Base-by-base conservation (phyloP, 2,797 vertebrate species). In the Morelia viridis region DNA sequence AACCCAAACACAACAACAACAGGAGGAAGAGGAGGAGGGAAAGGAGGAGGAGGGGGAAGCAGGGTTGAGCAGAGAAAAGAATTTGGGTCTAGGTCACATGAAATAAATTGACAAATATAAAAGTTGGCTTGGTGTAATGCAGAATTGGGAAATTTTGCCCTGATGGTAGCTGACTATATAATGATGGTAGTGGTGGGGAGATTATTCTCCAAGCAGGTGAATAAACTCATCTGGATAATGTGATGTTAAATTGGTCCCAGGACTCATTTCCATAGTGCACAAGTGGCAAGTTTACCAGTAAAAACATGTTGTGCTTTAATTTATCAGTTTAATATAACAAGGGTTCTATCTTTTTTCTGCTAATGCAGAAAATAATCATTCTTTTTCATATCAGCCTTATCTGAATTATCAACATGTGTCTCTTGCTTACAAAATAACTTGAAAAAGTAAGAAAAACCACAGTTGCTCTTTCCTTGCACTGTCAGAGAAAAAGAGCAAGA, bases 221-320 rank as follows among this genome's bases (percentile, higher is more conserved):
- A 96, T 94, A 94, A 93, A 93, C 90, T 93, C 22, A 0, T 41
- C 61, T 65, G 90, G 94, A 94, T 93, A 90, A 83, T 24, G 61
- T 71, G 87, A 91, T 90, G 65, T 94, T 94, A 92, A 92, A 94
- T 91, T 94, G 91, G 92, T 94, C 95, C 96, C 94, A 53, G 28
- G 90, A 19, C 90, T 95, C 92, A 90, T 94, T 93, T 93, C 94
- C 94, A 93, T 57, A 91, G 88, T 88, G 87, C 93, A 93, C 15
- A 8, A 35, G 91, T 93, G 92, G 93, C 84, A 92, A 2, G 65
- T 94, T 91, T 87, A 13, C 89, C 50, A 62, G 80, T 76, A 88
- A 61, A 41, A 53, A 91, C 41, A n/a, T 0, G 56, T 1, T 85
- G 90, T 13, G 76, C 65, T 26, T 93, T 92, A 91, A 93, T 93